Evolutionary conservation across 2,797 vertebrate species (phyloP).

Genomic region (Pseudochirops cupreus): DNA sequence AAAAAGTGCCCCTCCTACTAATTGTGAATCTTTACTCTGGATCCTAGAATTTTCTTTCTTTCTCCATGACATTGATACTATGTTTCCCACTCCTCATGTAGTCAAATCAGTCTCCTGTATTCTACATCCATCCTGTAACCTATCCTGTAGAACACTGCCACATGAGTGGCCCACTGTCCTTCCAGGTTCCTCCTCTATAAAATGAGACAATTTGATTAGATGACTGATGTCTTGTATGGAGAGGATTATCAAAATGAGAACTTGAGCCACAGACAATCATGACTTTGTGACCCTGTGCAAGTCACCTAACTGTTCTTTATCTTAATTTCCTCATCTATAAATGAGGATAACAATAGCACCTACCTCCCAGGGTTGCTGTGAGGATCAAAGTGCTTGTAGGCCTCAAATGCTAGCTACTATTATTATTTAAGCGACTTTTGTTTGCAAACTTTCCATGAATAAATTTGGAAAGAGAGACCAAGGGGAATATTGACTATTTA

Average conservation of each 20-base stretch:
- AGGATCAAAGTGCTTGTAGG: neutral
- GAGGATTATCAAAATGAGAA: neutral
- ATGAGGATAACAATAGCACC: neutral
- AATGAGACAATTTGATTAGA: neutral
- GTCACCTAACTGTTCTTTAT: neutral
- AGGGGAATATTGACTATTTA: neutral
- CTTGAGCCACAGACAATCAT: neutral
- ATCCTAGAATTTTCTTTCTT: neutral
- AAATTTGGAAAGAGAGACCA: neutral
- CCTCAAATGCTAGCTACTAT: neutral
- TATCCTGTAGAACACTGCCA: neutral
- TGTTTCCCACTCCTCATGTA: neutral
- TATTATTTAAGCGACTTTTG: neutral
- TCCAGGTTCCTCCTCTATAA: conserved; percentile 4
- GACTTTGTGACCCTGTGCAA: neutral
- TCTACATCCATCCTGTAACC: neutral
- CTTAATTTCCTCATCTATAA: neutral
- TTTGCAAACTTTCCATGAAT: neutral
- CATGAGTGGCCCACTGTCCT: neutral
- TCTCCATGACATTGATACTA: neutral
- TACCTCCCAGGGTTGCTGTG: neutral
- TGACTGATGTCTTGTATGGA: conserved; percentile 5
- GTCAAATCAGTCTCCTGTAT: neutral
- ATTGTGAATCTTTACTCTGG: neutral
- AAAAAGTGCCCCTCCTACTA: neutral